phyloP scores from a whole-genome alignment of 1,140 invertebrate genomes.

The Drosophila ogumai region DNA sequence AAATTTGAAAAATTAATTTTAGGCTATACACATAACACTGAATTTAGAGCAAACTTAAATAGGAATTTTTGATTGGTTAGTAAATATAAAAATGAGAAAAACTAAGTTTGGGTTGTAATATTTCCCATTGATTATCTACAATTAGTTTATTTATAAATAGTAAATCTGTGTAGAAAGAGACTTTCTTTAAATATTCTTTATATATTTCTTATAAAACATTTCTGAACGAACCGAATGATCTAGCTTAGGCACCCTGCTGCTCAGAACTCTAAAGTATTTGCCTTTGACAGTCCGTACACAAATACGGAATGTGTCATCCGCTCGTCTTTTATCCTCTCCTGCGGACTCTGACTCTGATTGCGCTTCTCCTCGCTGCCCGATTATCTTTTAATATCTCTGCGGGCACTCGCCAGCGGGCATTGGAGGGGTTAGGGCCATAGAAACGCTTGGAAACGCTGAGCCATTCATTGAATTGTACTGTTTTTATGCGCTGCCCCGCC shows the following conservation, averaged over 20 bases:
- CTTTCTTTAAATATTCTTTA: neutral
- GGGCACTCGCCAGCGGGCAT: slow-evolving; percentile 24
- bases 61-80: neutral
- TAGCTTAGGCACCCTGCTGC: neutral
- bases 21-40: neutral
- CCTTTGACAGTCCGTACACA: slow-evolving; percentile 31
- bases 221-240: neutral
- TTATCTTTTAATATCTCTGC: slow-evolving; percentile 50
- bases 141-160: too few relatives aligned
- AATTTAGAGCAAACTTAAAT: neutral
- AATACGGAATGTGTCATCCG: slow-evolving; percentile 28
- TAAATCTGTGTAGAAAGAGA: too few relatives aligned
- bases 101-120: neutral
- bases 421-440: neutral
- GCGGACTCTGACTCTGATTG: slow-evolving; percentile 34
- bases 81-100: neutral
- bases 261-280: neutral
- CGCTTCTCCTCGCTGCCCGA: slow-evolving; percentile 41
- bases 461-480: slow-evolving; percentile 31
- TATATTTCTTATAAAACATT: neutral
- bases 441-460: slow-evolving; percentile 1
- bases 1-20: neutral
- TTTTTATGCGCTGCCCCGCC: slow-evolving; percentile 29
- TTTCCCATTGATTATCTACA: neutral
- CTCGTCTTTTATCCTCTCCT: neutral